phyloP scores from a whole-genome alignment of 2,797 vertebrate genomes.

The Arnoldichthys spilopterus region DNA sequence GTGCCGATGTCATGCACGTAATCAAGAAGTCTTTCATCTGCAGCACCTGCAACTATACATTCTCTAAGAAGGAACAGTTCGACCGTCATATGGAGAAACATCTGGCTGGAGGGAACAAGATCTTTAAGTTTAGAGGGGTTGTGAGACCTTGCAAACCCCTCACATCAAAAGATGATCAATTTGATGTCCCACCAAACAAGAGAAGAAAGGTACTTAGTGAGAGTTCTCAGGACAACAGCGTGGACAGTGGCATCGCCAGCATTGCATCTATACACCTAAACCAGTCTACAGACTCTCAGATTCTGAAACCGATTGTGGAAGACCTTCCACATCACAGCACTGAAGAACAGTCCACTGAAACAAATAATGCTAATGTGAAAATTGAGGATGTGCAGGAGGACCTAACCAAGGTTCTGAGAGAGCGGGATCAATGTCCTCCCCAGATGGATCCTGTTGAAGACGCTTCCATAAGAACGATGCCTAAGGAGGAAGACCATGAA shows the following conservation, averaged over 20 bases:
- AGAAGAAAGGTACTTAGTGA: conserved; percentile 77
- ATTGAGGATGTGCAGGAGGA: conserved; percentile 77
- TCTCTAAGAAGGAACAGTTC: conserved; percentile 98
- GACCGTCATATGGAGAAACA: conserved; percentile 99
- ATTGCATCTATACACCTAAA: conserved; percentile 64
- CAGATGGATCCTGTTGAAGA: conserved; percentile 68
- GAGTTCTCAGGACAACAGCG: conserved; percentile 63
- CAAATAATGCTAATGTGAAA: conserved; percentile 75
- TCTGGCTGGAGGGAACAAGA: conserved; percentile 83
- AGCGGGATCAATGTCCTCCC: conserved; percentile 70
- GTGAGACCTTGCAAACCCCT: conserved; percentile 80
- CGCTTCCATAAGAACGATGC: conserved; percentile 65
- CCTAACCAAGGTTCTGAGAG: conserved; percentile 73
- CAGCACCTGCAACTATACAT: conserved; percentile 98
- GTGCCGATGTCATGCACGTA: conserved; percentile 95
- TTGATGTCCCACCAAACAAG: conserved; percentile 79
- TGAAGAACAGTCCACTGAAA: conserved; percentile 55
- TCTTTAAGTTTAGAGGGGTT: conserved; percentile 91
- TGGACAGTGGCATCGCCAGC: conserved; percentile 71
- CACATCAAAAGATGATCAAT: conserved; percentile 73
- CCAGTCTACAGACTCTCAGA: conserved; percentile 64
- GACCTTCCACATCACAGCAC: conserved; percentile 68
- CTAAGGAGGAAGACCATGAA: conserved; percentile 66
- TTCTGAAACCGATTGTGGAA: conserved; percentile 65
- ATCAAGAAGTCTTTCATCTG: conserved; percentile 98